Evolutionary conservation across 1,140 invertebrate genomes (phyloP).

Genomic region (Triops cancriformis): DNA sequence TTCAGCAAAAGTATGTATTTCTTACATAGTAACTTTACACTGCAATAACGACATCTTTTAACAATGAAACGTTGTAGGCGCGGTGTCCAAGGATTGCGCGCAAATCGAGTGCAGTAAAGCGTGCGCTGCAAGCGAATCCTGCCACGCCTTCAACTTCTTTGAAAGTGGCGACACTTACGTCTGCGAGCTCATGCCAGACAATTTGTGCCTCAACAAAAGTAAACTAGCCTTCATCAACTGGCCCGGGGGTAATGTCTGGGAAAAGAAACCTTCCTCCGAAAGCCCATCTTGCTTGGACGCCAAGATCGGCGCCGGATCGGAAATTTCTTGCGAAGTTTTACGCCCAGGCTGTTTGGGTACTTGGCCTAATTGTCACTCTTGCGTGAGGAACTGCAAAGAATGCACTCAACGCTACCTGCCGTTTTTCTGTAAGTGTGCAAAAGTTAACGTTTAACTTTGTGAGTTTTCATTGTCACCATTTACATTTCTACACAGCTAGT

Average conservation of each 20-base stretch:
- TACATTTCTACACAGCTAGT: not conserved
- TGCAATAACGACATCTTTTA: no score
- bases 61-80: no score
- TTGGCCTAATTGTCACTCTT: not conserved
- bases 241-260: not conserved
- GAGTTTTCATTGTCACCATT: not conserved
- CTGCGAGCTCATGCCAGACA: not conserved
- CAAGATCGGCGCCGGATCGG: not conserved
- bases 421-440: not conserved
- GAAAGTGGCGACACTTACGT: not conserved
- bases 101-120: not conserved
- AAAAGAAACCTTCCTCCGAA: not conserved
- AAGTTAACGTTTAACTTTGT: not conserved
- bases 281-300: not conserved
- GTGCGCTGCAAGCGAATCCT: not conserved
- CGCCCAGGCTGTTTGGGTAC: not conserved
- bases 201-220: not conserved
- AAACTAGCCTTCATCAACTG: not conserved
- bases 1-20: no score
- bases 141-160: not conserved
- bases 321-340: not conserved
- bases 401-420: not conserved
- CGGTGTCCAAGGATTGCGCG: not conserved
- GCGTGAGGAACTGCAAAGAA: not conserved
- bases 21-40: no score